A percentile compares a stretch with the other conserved stretches of the same genome.
These are phyloP conservation scores for Ptilonorhynchus violaceus DNA, from an alignment of 2,113 vertebrate species.

Conservation along the genomic window DNA sequence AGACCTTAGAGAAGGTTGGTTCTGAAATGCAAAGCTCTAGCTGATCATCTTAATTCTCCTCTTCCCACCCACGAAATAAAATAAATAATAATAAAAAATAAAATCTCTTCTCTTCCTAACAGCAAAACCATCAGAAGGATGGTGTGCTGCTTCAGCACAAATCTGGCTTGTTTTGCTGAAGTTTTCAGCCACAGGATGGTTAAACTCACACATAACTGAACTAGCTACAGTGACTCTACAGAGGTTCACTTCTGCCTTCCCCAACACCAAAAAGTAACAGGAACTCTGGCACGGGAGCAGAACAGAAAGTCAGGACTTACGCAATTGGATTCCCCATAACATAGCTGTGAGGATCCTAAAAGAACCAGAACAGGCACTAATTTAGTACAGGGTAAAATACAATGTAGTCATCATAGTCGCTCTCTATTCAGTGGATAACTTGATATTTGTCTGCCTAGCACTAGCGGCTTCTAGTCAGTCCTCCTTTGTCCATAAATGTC, in stretches of 20 bases:
- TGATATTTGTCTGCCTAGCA: background rate
- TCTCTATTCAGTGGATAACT: background rate
- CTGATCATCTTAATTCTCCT: background rate
- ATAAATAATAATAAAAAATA: too few relatives aligned
- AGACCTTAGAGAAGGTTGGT: background rate
- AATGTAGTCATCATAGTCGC: rapidly evolving
- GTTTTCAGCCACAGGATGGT: background rate
- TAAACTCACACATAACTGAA: background rate
- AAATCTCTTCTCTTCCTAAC: background rate
- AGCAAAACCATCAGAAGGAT: background rate
- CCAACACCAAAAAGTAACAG: background rate
- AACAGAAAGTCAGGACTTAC: background rate
- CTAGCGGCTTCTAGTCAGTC: background rate
- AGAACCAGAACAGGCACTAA: background rate
- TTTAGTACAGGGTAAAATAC: background rate
- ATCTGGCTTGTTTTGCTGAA: background rate
- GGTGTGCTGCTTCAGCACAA: background rate
- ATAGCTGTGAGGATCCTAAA: background rate
- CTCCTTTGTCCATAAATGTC: background rate
- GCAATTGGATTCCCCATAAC: background rate
- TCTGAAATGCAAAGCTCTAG: background rate
- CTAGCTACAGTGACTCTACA: background rate
- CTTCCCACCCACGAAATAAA: background rate
- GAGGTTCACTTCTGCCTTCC: background rate
- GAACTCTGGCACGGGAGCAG: background rate